Evolutionary conservation across 1,140 invertebrate species (phyloP).

Genomic region (Lordiphosa collinella): DNA sequence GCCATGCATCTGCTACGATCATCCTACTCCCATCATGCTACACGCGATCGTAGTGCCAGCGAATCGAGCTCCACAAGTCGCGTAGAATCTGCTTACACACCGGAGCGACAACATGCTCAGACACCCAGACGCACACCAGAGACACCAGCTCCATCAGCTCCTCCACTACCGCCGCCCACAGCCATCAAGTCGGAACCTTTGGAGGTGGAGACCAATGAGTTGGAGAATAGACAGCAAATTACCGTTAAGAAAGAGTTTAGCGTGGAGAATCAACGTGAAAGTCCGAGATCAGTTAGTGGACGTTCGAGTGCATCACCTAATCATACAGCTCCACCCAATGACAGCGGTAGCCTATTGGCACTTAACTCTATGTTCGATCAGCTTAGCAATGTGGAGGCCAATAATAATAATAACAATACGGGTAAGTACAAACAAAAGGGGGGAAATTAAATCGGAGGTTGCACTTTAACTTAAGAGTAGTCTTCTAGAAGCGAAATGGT

Average conservation of each 20-base stretch:
- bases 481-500: no score
- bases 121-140: slow-evolving; percentile 88
- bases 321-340: slow-evolving; percentile 63
- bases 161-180: slow-evolving; percentile 29
- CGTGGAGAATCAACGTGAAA: slow-evolving; percentile 79
- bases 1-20: slow-evolving; percentile 88
- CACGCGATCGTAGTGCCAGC: slow-evolving; percentile 89
- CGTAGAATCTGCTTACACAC: slow-evolving; percentile 86
- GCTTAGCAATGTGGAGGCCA: slow-evolving; percentile 58
- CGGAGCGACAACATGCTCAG: slow-evolving; percentile 82
- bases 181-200: slow-evolving; percentile 60
- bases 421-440: slow-evolving; percentile 20
- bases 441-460: background rate
- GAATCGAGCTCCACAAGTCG: slow-evolving; percentile 92
- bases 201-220: slow-evolving; percentile 28
- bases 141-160: slow-evolving; percentile 18
- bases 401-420: slow-evolving; percentile 54
- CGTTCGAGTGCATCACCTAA: slow-evolving; percentile 84
- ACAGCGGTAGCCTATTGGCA: slow-evolving; percentile 88
- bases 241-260: slow-evolving; percentile 75
- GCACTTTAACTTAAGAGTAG: no score
- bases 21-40: slow-evolving; percentile 82
- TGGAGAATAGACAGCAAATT: slow-evolving; percentile 47
- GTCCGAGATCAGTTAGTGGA: slow-evolving; percentile 83
- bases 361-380: slow-evolving; percentile 94